Base-by-base conservation (phyloP, 1,140 invertebrate species). In the Adoxophyes honmai region DNA sequence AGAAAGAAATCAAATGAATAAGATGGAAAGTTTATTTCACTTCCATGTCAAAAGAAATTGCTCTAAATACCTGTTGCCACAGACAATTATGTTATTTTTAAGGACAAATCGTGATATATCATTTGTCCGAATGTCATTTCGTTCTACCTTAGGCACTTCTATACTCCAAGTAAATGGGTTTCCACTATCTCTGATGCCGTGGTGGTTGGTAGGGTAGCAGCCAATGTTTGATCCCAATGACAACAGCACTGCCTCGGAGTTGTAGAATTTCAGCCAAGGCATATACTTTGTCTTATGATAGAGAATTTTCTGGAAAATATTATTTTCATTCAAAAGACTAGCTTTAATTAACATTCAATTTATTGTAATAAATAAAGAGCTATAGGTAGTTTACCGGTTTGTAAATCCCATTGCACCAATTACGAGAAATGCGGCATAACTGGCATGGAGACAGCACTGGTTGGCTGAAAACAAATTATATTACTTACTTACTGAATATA, bases 51-150 rank as follows among this genome's bases (percentile, higher is more conserved):
- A 3, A 28, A 3, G 21, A 28, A 28, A 28, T n/a, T 2, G 21
- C 21, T 28, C 21, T n/a, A 16, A 36, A 14, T 72, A 88, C 85
- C 85, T 88, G 52, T 86, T 88, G 52, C 81, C 85, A 75, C 82
- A 86, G 52, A 76, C 60, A 51, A 88, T 59, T 1, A 72, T 4
- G 48, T 74, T 62, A 37, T 78, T 68, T 57, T 68, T 79, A 6
- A 80, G 14, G 38, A 86, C 56, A 69, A 88, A 88, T 73, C 85
- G 77, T 59, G 83, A 85, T 54, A 88, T 80, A 58, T 88, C 85
- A 75, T 84, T 80, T 15, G 78, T 88, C 15, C 85, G 71, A 14
- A 80, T 59, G 70, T 84, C 85, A 70, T 67, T 36, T 63, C 83
- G 76, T 15, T 56, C 53, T 8, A 78, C 64, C 42, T 57, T 82